Evolutionary conservation across 2,888 invertebrate species (phyloP), one percentile per base, ranked within the genome.

Genomic region (Drosophila meridionalis): DNA sequence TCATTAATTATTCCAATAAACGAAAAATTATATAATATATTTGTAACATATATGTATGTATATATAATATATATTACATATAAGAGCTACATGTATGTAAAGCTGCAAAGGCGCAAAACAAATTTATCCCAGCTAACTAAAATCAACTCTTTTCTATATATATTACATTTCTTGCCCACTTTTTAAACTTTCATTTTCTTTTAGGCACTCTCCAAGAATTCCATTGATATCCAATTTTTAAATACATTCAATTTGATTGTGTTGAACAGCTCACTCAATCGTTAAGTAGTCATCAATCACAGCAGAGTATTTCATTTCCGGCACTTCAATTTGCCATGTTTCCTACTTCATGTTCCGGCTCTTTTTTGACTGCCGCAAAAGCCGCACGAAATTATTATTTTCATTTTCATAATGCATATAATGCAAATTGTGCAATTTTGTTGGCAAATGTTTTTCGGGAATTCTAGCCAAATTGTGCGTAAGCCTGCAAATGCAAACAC

Each of bases 381-480:
- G 28, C 76, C 76, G n/a, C 69, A 65, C 62, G 30, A 42, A 68
- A 68, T 68, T 56, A 70, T 59, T 40, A 26, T 47, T 56, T 69
- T 34, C 5, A 26, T 42, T 32, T 36, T 8, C 71, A 67, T 71
- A 73, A 73, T 67, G 56, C 59, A 50, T 47, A 56, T 55, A 73
- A 69, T 70, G 70, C 70, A 76, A 76, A 85, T 78, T 76, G 71
- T 60, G 53, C 69, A 84, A 80, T 75, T 75, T 80, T 82, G 47
- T 69, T 20, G 20, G 55, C 68, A 81, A 78, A 69, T 64, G 48
- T 43, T 80, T 80, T 69, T 36, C 42, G 8, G 4, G 30, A 14
- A 8, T 20, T 20, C n/a, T 8, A 40, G 32, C 40, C 55, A 72
- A 67, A 72, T 76, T 60, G 71, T 66, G 69, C 58, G 47, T 64